Evolutionary conservation across 2,797 vertebrate species (phyloP).

Genomic region (Acipenser oxyrinchus): DNA sequence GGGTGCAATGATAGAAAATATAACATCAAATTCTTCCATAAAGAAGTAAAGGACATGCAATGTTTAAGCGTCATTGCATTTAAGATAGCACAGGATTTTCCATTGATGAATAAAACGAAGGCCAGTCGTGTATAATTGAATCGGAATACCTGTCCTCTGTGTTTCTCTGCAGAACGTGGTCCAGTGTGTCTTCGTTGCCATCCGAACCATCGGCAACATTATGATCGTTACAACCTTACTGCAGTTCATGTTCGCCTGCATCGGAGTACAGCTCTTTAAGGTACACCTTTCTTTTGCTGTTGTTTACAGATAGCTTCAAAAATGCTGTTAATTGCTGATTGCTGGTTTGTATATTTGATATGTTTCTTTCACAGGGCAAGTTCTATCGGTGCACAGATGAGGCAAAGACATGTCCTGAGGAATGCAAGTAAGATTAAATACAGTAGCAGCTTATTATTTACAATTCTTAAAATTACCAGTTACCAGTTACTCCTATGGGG

Average conservation of each 20-base stretch:
- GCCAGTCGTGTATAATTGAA: no score
- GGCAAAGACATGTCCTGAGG: slow-evolving; percentile 86
- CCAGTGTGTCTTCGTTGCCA: slow-evolving; percentile 97
- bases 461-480: not conserved
- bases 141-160: not conserved
- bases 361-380: slow-evolving; percentile 71
- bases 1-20: no score
- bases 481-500: not conserved
- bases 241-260: slow-evolving; percentile 98
- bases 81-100: not conserved
- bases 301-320: no score
- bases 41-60: no score
- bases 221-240: slow-evolving; percentile 98
- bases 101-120: not conserved
- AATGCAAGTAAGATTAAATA: slow-evolving; percentile 76
- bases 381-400: slow-evolving; percentile 95
- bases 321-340: not conserved
- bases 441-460: not conserved
- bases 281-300: slow-evolving; percentile 42
- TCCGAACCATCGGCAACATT: slow-evolving; percentile 97
- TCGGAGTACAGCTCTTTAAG: slow-evolving; percentile 97
- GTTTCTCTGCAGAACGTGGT: slow-evolving; percentile 79
- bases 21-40: not conserved
- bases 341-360: slow-evolving; percentile 9
- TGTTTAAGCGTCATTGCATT: not conserved